Evolutionary conservation across 2,113 vertebrate genomes (phyloP), one percentile per base, ranked within the genome.

Genomic region (Anoura caudifer): DNA sequence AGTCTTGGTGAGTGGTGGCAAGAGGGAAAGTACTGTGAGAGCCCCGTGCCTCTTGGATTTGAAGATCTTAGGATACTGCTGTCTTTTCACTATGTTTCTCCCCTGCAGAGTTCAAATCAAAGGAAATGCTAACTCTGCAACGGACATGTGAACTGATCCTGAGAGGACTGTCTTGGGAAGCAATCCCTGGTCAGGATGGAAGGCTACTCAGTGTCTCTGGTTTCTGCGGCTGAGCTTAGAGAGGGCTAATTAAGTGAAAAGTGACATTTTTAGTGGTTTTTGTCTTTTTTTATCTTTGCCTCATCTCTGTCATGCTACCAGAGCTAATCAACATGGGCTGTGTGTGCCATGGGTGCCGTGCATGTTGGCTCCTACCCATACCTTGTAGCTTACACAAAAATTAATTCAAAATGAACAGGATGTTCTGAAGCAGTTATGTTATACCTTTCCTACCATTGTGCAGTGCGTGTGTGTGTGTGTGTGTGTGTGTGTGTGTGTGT

Each of bases 241-340:
- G 38, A 33, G 28, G 26, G 33, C 11, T 5, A 12, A n/a, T 47
- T 22, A 41, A 54, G 28, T 70, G 11, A 15, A 9, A 19, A 41
- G 56, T 31, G 24, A 38, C 4, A 1, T 38, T 16, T 72, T 31
- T 24, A 15, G 16, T 13, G 22, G 16, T 47, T 72, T n/a, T 3
- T 11, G 3, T 56, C 20, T 36, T 56, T 43, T 69, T 63, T 67
- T n/a, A n/a, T 67, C 14, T 67, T n/a, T 67, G 11, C 31, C 10
- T 13, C 1, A 13, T 47, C 36, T 54, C 17, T 0, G 3, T 36
- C 26, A 1, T 17, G 36, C 45, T 20, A 3, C 41, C 33, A 38
- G 63, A 41, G 9, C 65, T 24, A 15, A 3, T 33, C 5, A 0
- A 0, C 0, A 7, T 69, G 70, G 15, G 7, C 6, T 1, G 9